phyloP scores from a whole-genome alignment of 1,140 invertebrate species.

The Drosophila triauraria region DNA sequence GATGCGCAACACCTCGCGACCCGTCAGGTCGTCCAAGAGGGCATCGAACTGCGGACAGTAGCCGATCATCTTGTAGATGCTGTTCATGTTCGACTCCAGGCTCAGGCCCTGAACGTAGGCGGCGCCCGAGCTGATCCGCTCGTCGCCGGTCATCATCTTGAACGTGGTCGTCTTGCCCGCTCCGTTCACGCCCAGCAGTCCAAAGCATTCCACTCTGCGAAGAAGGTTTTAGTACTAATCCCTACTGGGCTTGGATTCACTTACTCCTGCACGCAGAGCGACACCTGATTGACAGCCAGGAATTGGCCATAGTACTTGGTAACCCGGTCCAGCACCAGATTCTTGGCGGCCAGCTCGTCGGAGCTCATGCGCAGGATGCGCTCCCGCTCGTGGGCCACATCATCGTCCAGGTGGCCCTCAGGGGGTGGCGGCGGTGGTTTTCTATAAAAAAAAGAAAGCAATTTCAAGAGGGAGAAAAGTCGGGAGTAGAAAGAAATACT shows the following conservation, averaged over 20 bases:
- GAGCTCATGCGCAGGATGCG: slow-evolving; percentile 66
- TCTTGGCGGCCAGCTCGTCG: slow-evolving; percentile 58
- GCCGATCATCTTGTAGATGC: slow-evolving; percentile 88
- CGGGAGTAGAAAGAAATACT: slow-evolving; percentile 6
- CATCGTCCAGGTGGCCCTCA: slow-evolving; percentile 75
- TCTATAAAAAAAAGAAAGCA: slow-evolving; percentile 16
- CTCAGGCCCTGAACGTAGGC: slow-evolving; percentile 86
- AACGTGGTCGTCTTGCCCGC: slow-evolving; percentile 95
- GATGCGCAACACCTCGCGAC: slow-evolving; percentile 91
- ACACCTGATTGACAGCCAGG: slow-evolving; percentile 89
- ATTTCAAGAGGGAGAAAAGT: background rate
- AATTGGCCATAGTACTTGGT: slow-evolving; percentile 89
- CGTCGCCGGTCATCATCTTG: slow-evolving; percentile 95
- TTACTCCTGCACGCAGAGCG: slow-evolving; percentile 86
- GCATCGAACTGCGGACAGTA: slow-evolving; percentile 96
- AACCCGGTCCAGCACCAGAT: slow-evolving; percentile 86
- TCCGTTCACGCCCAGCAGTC: slow-evolving; percentile 95
- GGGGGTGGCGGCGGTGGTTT: slow-evolving; percentile 53
- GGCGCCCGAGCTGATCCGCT: slow-evolving; percentile 86
- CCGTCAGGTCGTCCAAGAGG: slow-evolving; percentile 92
- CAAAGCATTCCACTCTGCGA: slow-evolving; percentile 92
- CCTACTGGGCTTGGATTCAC: background rate
- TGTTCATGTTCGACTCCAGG: slow-evolving; percentile 86
- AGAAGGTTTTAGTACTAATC: no score
- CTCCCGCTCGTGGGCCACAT: slow-evolving; percentile 84